Evolutionary conservation across 2,888 invertebrate species (phyloP), one percentile per base, ranked within the genome.

Genomic region (Coelogynopora nodosa): DNA sequence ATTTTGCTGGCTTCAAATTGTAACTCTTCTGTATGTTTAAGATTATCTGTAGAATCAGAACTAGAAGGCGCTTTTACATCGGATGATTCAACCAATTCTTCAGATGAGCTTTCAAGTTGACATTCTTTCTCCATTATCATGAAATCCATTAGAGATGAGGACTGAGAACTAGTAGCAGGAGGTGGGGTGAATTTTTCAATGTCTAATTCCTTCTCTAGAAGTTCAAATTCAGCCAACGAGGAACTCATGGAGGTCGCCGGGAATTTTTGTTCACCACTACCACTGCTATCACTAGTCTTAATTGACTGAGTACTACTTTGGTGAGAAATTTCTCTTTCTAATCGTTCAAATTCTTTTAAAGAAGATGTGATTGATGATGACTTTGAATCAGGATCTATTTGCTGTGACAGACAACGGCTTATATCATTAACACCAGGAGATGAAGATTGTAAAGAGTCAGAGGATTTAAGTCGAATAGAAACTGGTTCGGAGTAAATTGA

Each of bases 141-240:
- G 31, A 82, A 82, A 31, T 82, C 82, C n/a, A 31, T 29, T 29
- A 82, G 28, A 29, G 82, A 82, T 2, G 82, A 31, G 23, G 29
- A 31, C 23, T 85, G 74, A 0, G 30, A 30, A 0, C 31, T 30
- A 10, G 85, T 29, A n/a, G 84, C 74, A 2, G 85, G 30, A 2
- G 85, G 29, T 30, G 85, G 31, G 0, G 85, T 67, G 23, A 67
- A 30, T 82, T 30, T 31, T 5, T 49, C 84, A 29, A 67, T 67
- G 49, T 84, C 84, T 18, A 67, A 82, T 67, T 85, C 85, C 1
- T 82, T 67, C 84, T 85, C 85, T n/a, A 85, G 28, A 26, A n/a
- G 26, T 85, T 85, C 85, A 85, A 85, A 85, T 28, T 85, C 85
- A 10, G 81, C 85, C 85, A 85, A 82, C 0, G 85, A 85, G 5